Base-by-base conservation (phyloP, 2,888 invertebrate genomes). In the Melikaiella ostensackeni region DNA sequence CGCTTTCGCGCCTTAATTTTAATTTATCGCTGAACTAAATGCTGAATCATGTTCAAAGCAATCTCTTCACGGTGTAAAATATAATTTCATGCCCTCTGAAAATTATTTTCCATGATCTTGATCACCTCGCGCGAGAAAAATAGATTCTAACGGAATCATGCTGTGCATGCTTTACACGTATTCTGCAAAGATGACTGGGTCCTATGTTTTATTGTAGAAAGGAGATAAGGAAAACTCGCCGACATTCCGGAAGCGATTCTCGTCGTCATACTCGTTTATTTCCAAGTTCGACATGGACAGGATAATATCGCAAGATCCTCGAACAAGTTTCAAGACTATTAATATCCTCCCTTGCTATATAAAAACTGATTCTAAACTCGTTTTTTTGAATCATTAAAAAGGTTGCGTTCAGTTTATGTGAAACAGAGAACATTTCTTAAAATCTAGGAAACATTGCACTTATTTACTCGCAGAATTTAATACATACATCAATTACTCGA, bases 71-170 rank as follows among this genome's bases (percentile, higher is more conserved):
- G 30, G 70, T 33, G 19, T 55, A 33, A 70, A 55, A 30, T 50
- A n/a, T 46, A 33, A 70, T 70, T 70, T n/a, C 30, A 70, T 50
- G 50, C 70, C 21, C 70, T 55, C 50, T 11, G 70, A 11, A 50
- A 70, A 50, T 70, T 70, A 70, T 70, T 70, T 50, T 70, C 50
- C 70, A 50, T 50, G 50, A 70, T 70, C 70, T 70, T 70, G 50
- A 70, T 50, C 50, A 1, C 46, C 50, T 70, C 50, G 33, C 30
- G 16, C 27, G 33, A 30, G 70, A 50, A 46, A 55, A 70, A 50
- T 70, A 55, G 70, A 70, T 33, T 70, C 70, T 70, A 70, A 70
- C 70, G 70, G 70, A 70, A 70, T 55, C 46, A 50, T 27, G 30
- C 50, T 70, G 33, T 70, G 50, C 50, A 70, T 50, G 70, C 70